Conservation (phyloP, 2,888 invertebrate genomes). For the Cordilura impudica region DNA sequence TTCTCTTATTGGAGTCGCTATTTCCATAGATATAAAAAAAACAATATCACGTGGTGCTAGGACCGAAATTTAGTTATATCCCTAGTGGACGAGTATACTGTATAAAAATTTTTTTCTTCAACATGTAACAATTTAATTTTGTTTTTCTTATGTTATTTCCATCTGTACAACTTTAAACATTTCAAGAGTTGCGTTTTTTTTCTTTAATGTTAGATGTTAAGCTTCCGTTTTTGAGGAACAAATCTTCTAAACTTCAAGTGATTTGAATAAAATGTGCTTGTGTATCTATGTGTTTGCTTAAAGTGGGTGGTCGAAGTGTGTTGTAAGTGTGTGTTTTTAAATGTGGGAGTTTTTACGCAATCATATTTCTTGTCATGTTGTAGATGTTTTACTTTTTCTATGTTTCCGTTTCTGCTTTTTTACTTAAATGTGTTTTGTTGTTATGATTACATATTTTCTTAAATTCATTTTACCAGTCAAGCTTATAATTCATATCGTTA, state of each 20-base stretch:
- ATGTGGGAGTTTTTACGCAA: background rate
- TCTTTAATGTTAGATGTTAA: constrained; percentile 32
- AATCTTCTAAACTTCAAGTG: constrained; percentile 17
- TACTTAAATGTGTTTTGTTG: constrained; percentile 6
- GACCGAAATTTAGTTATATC: no score
- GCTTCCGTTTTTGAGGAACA: constrained; percentile 37
- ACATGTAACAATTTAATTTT: no score
- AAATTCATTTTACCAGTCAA: constrained; percentile 8
- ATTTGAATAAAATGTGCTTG: background rate
- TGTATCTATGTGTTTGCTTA: background rate
- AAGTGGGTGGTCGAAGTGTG: background rate
- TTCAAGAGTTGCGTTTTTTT: background rate
- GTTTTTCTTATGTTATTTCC: constrained; percentile 2
- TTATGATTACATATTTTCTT: constrained; percentile 12
- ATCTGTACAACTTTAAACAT: background rate
- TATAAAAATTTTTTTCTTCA: no score
- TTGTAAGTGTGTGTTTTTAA: background rate
- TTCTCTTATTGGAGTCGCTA: no score
- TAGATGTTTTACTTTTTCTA: constrained; percentile 7
- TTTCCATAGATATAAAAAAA: no score
- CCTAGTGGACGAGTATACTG: no score
- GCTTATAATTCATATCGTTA: constrained; percentile 4
- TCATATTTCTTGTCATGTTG: constrained; percentile 11
- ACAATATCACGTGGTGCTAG: no score
- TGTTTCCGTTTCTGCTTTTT: constrained; percentile 46